Evolutionary conservation across 2,797 vertebrate genomes (phyloP).

Genomic region (Lerista edwardsae): DNA sequence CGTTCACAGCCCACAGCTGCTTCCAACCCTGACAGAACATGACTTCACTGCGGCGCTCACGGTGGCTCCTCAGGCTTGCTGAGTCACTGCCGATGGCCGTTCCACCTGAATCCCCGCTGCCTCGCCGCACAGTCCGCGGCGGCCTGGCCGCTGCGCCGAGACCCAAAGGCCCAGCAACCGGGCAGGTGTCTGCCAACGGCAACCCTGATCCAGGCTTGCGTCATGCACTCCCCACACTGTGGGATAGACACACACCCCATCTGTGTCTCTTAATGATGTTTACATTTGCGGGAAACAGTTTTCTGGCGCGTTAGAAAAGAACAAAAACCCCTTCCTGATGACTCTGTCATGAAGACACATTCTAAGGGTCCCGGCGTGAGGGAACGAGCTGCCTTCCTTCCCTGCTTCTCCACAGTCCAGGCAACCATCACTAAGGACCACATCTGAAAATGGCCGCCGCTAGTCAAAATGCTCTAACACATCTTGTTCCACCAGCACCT

Average conservation of each 20-base stretch:
- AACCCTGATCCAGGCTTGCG: not conserved
- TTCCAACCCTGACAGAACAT: slow-evolving; percentile 32
- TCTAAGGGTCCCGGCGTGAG: no score
- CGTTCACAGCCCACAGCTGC: slow-evolving; percentile 19
- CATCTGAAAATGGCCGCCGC: not conserved
- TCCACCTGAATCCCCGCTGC: not conserved
- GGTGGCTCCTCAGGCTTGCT: not conserved
- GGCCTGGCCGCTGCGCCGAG: not conserved
- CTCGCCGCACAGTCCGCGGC: not conserved
- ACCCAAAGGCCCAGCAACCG: not conserved
- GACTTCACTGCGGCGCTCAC: slow-evolving; percentile 10
- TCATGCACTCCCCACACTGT: not conserved
- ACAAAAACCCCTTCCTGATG: not conserved
- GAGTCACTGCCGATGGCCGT: not conserved
- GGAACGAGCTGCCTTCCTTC: no score
- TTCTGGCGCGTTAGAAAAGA: not conserved
- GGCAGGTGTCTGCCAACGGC: not conserved
- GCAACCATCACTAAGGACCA: no score
- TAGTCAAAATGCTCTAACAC: not conserved
- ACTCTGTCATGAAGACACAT: not conserved
- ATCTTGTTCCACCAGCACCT: no score
- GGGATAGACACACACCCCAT: not conserved
- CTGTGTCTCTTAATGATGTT: not conserved
- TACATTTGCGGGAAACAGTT: not conserved
- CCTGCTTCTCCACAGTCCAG: no score